Percentiles rank a stretch among this genome's conserved stretches.
phyloP scores from a whole-genome alignment of 2,888 invertebrate genomes.

The Polydrusus tereticollis region DNA sequence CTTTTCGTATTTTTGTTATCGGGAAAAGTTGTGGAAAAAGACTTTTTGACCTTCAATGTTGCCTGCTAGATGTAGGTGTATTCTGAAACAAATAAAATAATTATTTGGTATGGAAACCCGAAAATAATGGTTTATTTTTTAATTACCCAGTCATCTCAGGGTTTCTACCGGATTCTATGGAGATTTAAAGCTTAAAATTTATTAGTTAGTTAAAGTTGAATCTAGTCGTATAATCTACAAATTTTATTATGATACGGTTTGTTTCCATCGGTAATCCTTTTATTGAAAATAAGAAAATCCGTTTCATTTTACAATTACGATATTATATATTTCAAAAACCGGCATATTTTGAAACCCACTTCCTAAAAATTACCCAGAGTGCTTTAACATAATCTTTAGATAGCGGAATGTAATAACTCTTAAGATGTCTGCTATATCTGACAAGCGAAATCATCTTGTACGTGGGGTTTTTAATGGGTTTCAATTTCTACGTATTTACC shows the following conservation, averaged over 20 bases:
- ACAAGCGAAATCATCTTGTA: constrained; percentile 1
- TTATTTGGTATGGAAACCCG: background rate
- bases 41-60: background rate
- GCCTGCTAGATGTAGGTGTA: background rate
- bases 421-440: background rate
- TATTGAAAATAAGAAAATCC: background rate
- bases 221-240: too few species aligned
- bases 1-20: background rate
- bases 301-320: too few species aligned
- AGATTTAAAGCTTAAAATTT: too few species aligned
- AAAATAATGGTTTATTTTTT: background rate
- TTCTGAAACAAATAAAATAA: constrained; percentile 4
- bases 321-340: too few species aligned
- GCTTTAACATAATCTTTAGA: background rate
- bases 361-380: constrained; percentile 3
- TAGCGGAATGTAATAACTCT: background rate
- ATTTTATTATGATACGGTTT: too few species aligned
- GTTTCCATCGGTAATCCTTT: too few species aligned
- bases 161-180: too few species aligned
- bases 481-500: background rate
- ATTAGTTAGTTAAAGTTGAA: too few species aligned
- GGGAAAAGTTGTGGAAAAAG: background rate
- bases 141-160: background rate
- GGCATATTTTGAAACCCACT: background rate
- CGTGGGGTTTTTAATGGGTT: background rate